Percentiles rank a stretch among this genome's conserved stretches.
Evolutionary conservation across 1,140 invertebrate species (phyloP).

Genomic region (Psix sp.): DNA sequence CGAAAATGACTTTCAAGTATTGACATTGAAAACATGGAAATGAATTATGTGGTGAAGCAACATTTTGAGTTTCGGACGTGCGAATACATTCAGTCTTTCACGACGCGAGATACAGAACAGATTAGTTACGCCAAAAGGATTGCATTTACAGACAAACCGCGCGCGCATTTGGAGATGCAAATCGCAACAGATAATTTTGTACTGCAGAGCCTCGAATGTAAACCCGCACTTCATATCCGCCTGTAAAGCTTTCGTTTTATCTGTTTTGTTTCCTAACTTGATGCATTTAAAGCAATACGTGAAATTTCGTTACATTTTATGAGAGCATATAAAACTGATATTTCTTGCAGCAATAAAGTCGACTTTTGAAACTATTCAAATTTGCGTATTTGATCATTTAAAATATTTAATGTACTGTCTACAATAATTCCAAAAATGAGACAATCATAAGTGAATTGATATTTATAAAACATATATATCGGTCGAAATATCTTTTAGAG

Average conservation of each 20-base stretch:
- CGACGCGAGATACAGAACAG: constrained; percentile 20
- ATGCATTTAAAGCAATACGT: constrained; percentile 8
- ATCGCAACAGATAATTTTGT: constrained; percentile 42
- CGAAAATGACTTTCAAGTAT: background rate
- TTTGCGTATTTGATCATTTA: too few relatives aligned
- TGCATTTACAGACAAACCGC: constrained; percentile 34
- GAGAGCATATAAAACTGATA: too few relatives aligned
- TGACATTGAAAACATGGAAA: background rate
- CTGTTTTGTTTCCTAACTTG: constrained; percentile 25
- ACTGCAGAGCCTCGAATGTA: constrained; percentile 23
- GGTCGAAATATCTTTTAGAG: too few relatives aligned
- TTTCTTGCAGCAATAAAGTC: too few relatives aligned
- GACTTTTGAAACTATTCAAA: too few relatives aligned
- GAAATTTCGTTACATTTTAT: too few relatives aligned
- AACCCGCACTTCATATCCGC: constrained; percentile 24
- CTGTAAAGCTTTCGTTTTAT: constrained; percentile 14
- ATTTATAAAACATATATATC: too few relatives aligned
- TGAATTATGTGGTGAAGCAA: background rate
- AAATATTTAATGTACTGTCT: too few relatives aligned
- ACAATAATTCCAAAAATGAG: too few relatives aligned
- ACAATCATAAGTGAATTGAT: too few relatives aligned
- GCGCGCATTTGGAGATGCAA: constrained; percentile 29
- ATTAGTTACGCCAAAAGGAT: constrained; percentile 42
- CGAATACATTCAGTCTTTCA: constrained; percentile 9
- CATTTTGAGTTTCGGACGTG: background rate